phyloP scores from a whole-genome alignment of 2,888 invertebrate genomes.

The Bhutanitis thaidina region DNA sequence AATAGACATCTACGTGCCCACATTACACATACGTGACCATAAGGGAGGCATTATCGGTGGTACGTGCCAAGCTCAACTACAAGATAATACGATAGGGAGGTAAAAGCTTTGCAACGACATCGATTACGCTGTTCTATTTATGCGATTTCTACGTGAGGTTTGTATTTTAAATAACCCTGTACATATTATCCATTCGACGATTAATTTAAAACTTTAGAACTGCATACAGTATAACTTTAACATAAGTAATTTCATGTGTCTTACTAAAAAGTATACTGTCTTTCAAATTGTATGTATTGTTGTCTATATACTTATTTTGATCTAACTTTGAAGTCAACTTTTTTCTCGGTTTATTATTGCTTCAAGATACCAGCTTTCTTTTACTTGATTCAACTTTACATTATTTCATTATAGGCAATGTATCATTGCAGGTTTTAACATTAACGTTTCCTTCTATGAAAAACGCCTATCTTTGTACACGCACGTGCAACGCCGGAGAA shows the following conservation, averaged over 20 bases:
- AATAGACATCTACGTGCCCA: background rate
- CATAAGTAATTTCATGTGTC: background rate
- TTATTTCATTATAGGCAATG: too few species aligned
- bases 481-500: too few species aligned
- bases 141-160: background rate
- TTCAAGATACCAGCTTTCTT: too few species aligned
- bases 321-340: too few species aligned
- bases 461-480: too few species aligned
- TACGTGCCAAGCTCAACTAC: background rate
- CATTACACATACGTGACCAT: background rate
- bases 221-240: background rate
- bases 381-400: too few species aligned
- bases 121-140: background rate
- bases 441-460: too few species aligned
- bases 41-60: background rate
- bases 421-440: too few species aligned
- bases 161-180: background rate
- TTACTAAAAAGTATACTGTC: too few species aligned
- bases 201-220: background rate
- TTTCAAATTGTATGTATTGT: too few species aligned
- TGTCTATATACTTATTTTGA: too few species aligned
- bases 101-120: background rate
- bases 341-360: too few species aligned
- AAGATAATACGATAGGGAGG: background rate
- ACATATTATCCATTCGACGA: background rate